Evolutionary conservation across 1,140 invertebrate species (phyloP), one percentile per base, ranked within the genome.

Genomic region (Sarcophaga peregrina): DNA sequence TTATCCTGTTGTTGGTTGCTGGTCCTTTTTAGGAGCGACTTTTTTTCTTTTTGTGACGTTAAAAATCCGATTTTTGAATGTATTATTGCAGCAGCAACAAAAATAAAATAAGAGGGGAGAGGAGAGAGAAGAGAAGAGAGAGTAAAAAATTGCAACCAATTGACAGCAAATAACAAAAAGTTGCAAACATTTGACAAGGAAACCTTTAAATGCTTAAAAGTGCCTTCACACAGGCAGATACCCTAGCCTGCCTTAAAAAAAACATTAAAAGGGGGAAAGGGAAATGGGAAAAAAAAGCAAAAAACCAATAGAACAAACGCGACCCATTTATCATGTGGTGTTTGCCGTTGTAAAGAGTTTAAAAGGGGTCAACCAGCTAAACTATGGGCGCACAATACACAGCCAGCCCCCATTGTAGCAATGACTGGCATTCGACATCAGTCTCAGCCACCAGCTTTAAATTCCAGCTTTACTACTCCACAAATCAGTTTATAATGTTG

Each of bases 301-400:
- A 37, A 37, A 37, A 13, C 54, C 15, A 68, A 68, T 2, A 37
- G 25, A 37, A 37, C 62, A 68, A n/a, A 68, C 17, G 62, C 62
- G 62, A 68, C 62, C 62, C 62, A 68, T 68, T 68, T 68, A 68
- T 68, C 62, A 68, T 68, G 62, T 68, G 62, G 62, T 68, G 62
- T 68, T 68, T 6, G 11, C 15, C 15, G 54, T 58, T 37, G 25
- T 37, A 37, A 37, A 37, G 25, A 37, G 25, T 37, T 37, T 37
- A 37, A 37, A 37, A 37, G 25, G 25, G 25, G 25, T 37, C 25
- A 37, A 37, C 25, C 25, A 37, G 25, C 25, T 37, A 37, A 37
- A 37, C 25, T 37, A 37, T 2, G 25, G n/a, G n/a, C n/a, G n/a
- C n/a, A n/a, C n/a, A n/a, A n/a, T n/a, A n/a, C n/a, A n/a, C n/a